Evolutionary conservation across 2,797 vertebrate species (phyloP).

Genomic region (Discoglossus pictus): DNA sequence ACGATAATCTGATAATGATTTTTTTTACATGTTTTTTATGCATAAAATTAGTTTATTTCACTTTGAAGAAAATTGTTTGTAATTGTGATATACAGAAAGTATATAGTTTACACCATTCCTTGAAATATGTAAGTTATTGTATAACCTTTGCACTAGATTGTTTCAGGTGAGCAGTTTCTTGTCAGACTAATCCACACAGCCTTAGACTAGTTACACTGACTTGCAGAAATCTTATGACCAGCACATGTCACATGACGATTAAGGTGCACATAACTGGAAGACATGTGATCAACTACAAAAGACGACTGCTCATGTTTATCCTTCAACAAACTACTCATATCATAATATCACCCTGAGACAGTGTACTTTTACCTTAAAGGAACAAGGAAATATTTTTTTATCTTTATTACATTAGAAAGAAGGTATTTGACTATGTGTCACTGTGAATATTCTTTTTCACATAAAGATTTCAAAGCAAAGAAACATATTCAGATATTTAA

Average conservation of each 20-base stretch:
- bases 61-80: background rate
- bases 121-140: background rate
- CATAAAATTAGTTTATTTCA: background rate
- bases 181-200: conserved; percentile 14
- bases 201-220: conserved; percentile 19
- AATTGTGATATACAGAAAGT: conserved; percentile 3
- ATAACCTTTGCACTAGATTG: conserved; percentile 17
- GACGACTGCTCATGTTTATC: conserved; percentile 8
- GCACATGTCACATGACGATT: conserved; percentile 10
- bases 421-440: too few relatives aligned
- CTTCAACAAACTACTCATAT: too few relatives aligned
- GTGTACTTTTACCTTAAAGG: too few relatives aligned
- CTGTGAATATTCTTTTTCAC: too few relatives aligned
- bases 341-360: too few relatives aligned
- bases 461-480: too few relatives aligned
- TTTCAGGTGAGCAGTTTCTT: conserved; percentile 13
- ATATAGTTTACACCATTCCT: too few relatives aligned
- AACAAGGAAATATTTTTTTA: too few relatives aligned
- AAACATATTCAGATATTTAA: too few relatives aligned
- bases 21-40: background rate
- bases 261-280: conserved; percentile 12
- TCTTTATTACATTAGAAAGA: too few relatives aligned
- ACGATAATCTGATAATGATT: background rate
- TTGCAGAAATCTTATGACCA: background rate
- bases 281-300: conserved; percentile 6